A percentile compares a stretch with the other conserved stretches of the same genome.
These are phyloP conservation scores for Megalops cyprinoides DNA, from an alignment of 2,797 vertebrate genomes.

Conservation along the genomic window DNA sequence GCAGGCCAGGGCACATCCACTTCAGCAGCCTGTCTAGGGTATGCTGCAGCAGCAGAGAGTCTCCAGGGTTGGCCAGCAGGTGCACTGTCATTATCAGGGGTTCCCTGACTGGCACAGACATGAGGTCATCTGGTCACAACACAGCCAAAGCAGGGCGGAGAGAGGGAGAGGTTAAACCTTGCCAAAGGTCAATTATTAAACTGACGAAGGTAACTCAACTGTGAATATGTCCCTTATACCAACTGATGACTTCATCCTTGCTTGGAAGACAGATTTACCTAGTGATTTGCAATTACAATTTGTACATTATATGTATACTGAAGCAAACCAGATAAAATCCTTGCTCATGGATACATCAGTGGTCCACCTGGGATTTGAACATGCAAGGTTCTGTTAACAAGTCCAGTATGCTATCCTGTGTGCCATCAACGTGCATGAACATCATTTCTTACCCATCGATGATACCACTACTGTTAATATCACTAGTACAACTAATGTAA, in stretches of 20 bases:
- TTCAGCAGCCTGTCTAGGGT: conserved; percentile 82
- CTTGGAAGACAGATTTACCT: too few relatives aligned
- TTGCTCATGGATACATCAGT: neutral
- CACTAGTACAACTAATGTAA: neutral
- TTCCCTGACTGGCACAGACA: conserved; percentile 63
- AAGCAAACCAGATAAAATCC: neutral
- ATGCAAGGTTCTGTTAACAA: neutral
- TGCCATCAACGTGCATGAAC: too few relatives aligned
- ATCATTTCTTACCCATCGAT: neutral
- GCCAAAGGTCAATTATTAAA: too few relatives aligned
- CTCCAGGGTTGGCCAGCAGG: conserved; percentile 82
- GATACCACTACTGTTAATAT: neutral
- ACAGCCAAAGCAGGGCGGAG: neutral
- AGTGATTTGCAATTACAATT: too few relatives aligned
- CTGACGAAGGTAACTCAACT: too few relatives aligned
- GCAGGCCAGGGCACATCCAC: conserved; percentile 80
- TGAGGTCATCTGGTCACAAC: conserved; percentile 51
- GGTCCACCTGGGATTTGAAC: neutral
- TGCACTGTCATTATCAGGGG: conserved; percentile 80
- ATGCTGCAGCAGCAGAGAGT: conserved; percentile 81
- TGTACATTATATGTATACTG: neutral
- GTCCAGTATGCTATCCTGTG: too few relatives aligned
- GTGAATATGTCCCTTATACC: too few relatives aligned
- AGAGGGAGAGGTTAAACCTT: conserved; percentile 6
- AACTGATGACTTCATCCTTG: too few relatives aligned